Evolutionary conservation across 92 coral and sea anemone genomes (phyloP).

Genomic region (Porites evermanni): DNA sequence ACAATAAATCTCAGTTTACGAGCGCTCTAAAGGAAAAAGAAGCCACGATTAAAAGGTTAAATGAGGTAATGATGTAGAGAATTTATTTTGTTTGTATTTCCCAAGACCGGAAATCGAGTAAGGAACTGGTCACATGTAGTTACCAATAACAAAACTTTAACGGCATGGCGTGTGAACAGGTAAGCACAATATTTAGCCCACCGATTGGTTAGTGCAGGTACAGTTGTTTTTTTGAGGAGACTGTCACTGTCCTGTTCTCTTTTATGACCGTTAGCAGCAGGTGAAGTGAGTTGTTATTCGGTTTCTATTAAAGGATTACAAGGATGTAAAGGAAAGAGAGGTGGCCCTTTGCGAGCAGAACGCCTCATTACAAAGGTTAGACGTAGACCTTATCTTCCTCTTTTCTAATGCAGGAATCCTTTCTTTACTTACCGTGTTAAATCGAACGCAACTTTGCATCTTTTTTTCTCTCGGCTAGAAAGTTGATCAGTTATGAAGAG

Average conservation of each 20-base stretch:
- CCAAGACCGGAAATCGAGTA: background rate
- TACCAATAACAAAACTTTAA: too few species aligned
- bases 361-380: slow-evolving; percentile 61
- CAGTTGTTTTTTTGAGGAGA: background rate
- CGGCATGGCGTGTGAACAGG: too few species aligned
- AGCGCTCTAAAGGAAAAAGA: slow-evolving; percentile 31
- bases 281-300: background rate
- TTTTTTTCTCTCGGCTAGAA: slow-evolving; percentile 2
- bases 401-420: background rate
- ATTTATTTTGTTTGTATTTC: background rate
- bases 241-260: too few species aligned
- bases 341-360: slow-evolving; percentile 58
- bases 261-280: background rate
- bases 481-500: slow-evolving; percentile 20
- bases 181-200: background rate
- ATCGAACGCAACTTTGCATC: background rate
- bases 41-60: background rate
- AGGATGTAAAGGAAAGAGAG: slow-evolving; percentile 64
- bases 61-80: background rate
- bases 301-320: slow-evolving; percentile 43
- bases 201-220: background rate
- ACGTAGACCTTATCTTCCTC: background rate
- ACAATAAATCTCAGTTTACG: slow-evolving; percentile 1
- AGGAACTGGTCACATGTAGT: background rate
- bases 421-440: background rate